phyloP scores from a whole-genome alignment of 1,140 invertebrate species.

The Palaemon carinicauda region DNA sequence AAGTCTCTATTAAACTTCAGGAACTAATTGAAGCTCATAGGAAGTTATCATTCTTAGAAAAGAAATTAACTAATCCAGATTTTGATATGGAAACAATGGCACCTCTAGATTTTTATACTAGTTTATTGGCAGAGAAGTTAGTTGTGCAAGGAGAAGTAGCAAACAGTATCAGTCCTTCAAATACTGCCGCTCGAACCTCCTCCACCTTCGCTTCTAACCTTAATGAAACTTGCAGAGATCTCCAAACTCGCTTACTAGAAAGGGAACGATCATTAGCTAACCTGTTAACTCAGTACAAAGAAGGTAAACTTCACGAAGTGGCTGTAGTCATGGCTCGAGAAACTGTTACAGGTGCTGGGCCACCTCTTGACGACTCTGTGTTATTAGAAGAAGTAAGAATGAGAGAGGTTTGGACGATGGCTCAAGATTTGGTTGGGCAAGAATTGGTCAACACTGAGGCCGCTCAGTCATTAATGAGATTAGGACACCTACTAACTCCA shows the following conservation, averaged over 20 bases:
- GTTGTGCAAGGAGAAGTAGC: slow-evolving; percentile 56
- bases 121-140: slow-evolving; percentile 58
- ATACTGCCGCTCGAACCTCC: not conserved
- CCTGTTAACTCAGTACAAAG: slow-evolving; percentile 73
- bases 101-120: slow-evolving; percentile 58
- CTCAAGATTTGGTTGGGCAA: slow-evolving; percentile 73
- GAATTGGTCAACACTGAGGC: slow-evolving; percentile 79
- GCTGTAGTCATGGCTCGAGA: slow-evolving; percentile 65
- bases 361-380: slow-evolving; percentile 57
- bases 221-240: slow-evolving; percentile 50
- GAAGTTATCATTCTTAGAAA: slow-evolving; percentile 58
- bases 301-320: slow-evolving; percentile 74
- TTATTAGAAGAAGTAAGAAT: slow-evolving; percentile 67
- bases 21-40: slow-evolving; percentile 72
- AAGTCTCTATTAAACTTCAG: slow-evolving; percentile 66
- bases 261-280: slow-evolving; percentile 65
- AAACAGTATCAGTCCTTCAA: not conserved
- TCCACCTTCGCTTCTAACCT: not conserved
- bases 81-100: slow-evolving; percentile 58
- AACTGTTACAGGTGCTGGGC: slow-evolving; percentile 54
- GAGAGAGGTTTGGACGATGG: slow-evolving; percentile 74
- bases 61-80: slow-evolving; percentile 58
- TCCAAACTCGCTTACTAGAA: slow-evolving; percentile 54
- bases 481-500: slow-evolving; percentile 66
- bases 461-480: slow-evolving; percentile 74